phyloP scores from a whole-genome alignment of 1,140 invertebrate species.

The Diabrotica virgifera region DNA sequence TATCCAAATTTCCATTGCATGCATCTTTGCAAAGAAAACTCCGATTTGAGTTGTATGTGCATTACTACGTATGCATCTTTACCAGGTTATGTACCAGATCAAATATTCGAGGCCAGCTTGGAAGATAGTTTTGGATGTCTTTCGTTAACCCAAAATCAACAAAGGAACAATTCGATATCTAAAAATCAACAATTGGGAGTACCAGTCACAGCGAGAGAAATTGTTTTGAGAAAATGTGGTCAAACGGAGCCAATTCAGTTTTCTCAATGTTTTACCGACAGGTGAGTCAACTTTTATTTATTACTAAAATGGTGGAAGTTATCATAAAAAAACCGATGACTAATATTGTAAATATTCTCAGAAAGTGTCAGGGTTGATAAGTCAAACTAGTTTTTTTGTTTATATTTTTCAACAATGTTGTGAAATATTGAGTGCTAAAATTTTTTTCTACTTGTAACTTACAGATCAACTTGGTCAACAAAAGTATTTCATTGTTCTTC shows the following conservation, averaged over 20 bases:
- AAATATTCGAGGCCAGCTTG: slow-evolving; percentile 25
- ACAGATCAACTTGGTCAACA: no score
- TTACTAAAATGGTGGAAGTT: not conserved
- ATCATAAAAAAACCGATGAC: no score
- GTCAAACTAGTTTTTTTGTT: no score
- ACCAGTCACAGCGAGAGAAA: slow-evolving; percentile 49
- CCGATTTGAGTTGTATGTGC: slow-evolving; percentile 28
- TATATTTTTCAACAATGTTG: no score
- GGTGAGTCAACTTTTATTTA: slow-evolving; percentile 49
- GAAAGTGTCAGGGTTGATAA: no score
- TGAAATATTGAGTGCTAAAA: no score
- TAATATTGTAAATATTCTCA: no score
- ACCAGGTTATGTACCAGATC: slow-evolving; percentile 31
- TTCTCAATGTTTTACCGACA: slow-evolving; percentile 58
- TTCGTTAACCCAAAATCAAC: slow-evolving; percentile 17
- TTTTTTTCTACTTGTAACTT: no score
- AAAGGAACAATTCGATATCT: slow-evolving; percentile 3
- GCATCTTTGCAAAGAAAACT: slow-evolving; percentile 23
- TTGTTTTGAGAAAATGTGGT: slow-evolving; percentile 62
- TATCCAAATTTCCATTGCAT: slow-evolving; percentile 11
- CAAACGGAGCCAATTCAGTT: slow-evolving; percentile 61
- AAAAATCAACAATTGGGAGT: slow-evolving; percentile 6
- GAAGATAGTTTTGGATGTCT: slow-evolving; percentile 26
- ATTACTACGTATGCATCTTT: slow-evolving; percentile 27
- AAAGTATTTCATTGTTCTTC: no score